A percentile compares a stretch with the other conserved stretches of the same genome.
Evolutionary conservation across 2,888 invertebrate species (phyloP).

Genomic region (Dryocosmus kuriphilus): DNA sequence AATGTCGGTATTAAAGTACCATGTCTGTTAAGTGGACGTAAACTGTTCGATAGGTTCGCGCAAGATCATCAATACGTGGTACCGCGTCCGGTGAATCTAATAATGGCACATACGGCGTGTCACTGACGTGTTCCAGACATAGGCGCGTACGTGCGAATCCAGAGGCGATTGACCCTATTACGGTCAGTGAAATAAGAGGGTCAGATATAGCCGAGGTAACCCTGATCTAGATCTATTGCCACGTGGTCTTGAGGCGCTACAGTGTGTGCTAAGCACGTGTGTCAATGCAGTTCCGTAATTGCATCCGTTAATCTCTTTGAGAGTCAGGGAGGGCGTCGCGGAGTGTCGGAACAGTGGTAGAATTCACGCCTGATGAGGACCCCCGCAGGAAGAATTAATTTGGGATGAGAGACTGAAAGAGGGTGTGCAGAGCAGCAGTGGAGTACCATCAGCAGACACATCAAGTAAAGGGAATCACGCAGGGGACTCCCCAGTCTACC

Average conservation of each 20-base stretch:
- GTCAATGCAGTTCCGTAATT: slow-evolving; percentile 45
- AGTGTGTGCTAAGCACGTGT: slow-evolving; percentile 54
- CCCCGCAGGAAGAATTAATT: slow-evolving; percentile 29
- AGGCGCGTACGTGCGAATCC: slow-evolving; percentile 51
- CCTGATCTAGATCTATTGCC: slow-evolving; percentile 77
- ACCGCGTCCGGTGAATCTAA: slow-evolving; percentile 62
- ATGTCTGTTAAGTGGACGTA: slow-evolving; percentile 17
- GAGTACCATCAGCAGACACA: slow-evolving; percentile 29
- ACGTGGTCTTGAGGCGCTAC: slow-evolving; percentile 69
- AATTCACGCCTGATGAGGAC: slow-evolving; percentile 22
- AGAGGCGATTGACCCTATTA: slow-evolving; percentile 74
- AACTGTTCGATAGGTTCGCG: slow-evolving; percentile 33
- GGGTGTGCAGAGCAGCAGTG: neutral
- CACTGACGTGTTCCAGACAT: slow-evolving; percentile 66
- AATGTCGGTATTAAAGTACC: neutral
- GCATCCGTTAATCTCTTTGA: slow-evolving; percentile 24
- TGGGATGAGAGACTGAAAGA: slow-evolving; percentile 14
- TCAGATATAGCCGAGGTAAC: slow-evolving; percentile 76
- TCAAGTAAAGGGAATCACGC: slow-evolving; percentile 33
- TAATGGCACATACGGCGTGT: slow-evolving; percentile 61
- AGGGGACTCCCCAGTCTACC: slow-evolving; percentile 39
- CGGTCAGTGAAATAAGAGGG: slow-evolving; percentile 75
- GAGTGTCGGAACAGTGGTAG: slow-evolving; percentile 14
- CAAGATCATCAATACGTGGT: slow-evolving; percentile 28
- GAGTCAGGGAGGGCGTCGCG: neutral